Conservation (phyloP, 2,797 vertebrate genomes). For the Scolopax rusticola region DNA sequence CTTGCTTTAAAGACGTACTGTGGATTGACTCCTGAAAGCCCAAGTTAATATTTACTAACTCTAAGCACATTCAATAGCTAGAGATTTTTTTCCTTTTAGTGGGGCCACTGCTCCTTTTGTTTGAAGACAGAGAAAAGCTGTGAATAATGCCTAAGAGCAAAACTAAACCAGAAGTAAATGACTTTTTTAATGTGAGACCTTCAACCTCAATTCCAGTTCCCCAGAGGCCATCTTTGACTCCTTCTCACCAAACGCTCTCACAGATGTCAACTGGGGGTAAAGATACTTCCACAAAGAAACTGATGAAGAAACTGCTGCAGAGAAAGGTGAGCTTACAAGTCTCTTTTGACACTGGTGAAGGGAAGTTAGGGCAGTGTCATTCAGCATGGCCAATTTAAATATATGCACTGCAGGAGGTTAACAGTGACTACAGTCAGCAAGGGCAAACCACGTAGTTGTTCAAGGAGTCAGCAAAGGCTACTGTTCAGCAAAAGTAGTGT, state of each 20-base stretch:
- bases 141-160: slow-evolving; percentile 68
- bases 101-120: slow-evolving; percentile 49
- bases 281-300: slow-evolving; percentile 17
- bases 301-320: neutral
- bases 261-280: neutral
- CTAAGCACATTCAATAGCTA: slow-evolving; percentile 52
- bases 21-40: slow-evolving; percentile 9
- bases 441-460: neutral
- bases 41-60: slow-evolving; percentile 67
- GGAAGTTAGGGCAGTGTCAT: neutral
- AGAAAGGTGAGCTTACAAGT: slow-evolving; percentile 17
- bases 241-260: slow-evolving; percentile 9
- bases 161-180: slow-evolving; percentile 56
- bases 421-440: neutral
- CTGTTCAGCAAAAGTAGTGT: neutral
- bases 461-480: neutral
- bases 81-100: slow-evolving; percentile 36
- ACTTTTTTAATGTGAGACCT: slow-evolving; percentile 65
- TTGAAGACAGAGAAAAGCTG: slow-evolving; percentile 60
- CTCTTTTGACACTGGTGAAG: neutral
- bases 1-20: neutral
- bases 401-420: neutral
- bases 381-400: slow-evolving; percentile 11
- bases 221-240: slow-evolving; percentile 55
- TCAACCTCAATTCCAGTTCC: slow-evolving; percentile 67